Percentiles rank a stretch among this genome's conserved stretches.
phyloP scores from a whole-genome alignment of 2,888 invertebrate genomes.

The Parasteatoda lunata region DNA sequence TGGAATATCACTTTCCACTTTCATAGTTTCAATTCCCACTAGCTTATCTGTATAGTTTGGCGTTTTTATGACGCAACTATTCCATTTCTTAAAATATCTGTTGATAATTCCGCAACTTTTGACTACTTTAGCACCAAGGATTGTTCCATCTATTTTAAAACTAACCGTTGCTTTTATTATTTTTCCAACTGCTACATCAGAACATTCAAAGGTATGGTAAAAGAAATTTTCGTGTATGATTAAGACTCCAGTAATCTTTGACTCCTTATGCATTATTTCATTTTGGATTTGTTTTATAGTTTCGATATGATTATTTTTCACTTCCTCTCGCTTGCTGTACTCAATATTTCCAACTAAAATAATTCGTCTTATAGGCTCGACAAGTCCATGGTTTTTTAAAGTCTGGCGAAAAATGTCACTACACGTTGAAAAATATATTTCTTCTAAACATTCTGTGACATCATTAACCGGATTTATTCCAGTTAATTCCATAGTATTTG shows the following conservation, averaged over 20 bases:
- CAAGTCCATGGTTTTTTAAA: constrained; percentile 11
- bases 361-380: constrained; percentile 28
- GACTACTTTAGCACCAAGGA: constrained; percentile 33
- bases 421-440: constrained; percentile 34
- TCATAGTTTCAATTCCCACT: not conserved
- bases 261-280: constrained; percentile 10
- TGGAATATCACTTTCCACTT: constrained; percentile 3
- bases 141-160: not conserved
- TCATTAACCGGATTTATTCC: too few relatives aligned
- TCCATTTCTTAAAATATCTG: constrained; percentile 30
- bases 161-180: constrained; percentile 16
- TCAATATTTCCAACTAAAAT: constrained; percentile 28
- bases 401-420: constrained; percentile 24
- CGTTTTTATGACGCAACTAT: constrained; percentile 16
- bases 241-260: constrained; percentile 24
- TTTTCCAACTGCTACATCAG: constrained; percentile 10
- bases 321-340: not conserved
- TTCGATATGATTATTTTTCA: not conserved
- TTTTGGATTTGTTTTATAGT: constrained; percentile 7
- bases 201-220: constrained; percentile 38
- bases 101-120: not conserved
- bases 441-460: not conserved
- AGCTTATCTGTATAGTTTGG: constrained; percentile 28
- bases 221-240: constrained; percentile 42
- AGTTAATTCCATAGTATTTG: too few relatives aligned